Conservation (phyloP, 2,113 vertebrate genomes). For the Brienomyrus longianalis region DNA sequence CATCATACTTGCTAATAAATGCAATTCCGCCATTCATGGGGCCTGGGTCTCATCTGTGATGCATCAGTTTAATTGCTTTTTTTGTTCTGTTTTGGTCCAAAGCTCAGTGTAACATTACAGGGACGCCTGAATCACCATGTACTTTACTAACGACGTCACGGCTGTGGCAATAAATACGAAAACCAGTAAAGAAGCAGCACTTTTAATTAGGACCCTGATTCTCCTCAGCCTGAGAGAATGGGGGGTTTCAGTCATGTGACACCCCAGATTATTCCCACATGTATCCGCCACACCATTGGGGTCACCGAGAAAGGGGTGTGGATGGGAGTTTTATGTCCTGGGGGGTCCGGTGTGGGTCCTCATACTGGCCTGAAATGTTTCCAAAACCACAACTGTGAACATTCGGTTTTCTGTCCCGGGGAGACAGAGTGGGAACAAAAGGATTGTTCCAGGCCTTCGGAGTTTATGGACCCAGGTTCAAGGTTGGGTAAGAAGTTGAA, state of each 20-base stretch:
- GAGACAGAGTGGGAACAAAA: neutral
- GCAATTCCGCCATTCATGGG: neutral
- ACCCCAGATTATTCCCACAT: neutral
- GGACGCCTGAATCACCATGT: neutral
- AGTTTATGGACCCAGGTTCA: neutral
- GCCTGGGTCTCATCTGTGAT: neutral
- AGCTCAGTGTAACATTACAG: neutral
- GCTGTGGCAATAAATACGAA: neutral
- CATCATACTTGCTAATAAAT: neutral
- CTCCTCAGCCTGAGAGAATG: neutral
- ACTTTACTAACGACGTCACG: neutral
- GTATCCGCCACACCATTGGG: neutral
- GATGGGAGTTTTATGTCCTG: neutral
- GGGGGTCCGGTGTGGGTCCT: neutral
- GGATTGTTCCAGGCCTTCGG: neutral
- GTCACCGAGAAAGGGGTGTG: neutral
- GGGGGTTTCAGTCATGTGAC: neutral
- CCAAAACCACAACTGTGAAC: conserved; percentile 1
- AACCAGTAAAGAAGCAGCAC: neutral
- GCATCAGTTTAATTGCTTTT: neutral
- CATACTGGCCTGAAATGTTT: neutral
- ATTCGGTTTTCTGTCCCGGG: neutral
- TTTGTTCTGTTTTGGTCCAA: neutral
- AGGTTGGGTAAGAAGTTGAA: neutral
- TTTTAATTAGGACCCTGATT: neutral